phyloP scores from a whole-genome alignment of 2,113 vertebrate genomes.

The Clarias magur region DNA sequence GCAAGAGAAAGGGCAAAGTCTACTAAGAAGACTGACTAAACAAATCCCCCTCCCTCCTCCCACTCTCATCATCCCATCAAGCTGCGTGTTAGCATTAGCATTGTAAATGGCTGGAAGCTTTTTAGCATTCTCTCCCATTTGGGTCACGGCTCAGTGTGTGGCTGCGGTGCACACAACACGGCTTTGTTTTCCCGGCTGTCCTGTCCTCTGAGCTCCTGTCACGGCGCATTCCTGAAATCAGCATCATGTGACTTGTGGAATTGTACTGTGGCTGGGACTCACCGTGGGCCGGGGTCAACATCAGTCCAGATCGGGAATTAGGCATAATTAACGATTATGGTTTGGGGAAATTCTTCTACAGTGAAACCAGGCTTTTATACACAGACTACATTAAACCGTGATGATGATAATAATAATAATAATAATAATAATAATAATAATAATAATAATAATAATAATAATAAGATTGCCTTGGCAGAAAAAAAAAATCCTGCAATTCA shows the following conservation, averaged over 20 bases:
- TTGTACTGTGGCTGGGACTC: background rate
- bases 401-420: too few species aligned
- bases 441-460: background rate
- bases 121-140: constrained; percentile 41
- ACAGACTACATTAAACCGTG: background rate
- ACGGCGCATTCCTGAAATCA: constrained; percentile 1
- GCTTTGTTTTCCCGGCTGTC: constrained; percentile 47
- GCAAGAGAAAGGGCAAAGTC: background rate
- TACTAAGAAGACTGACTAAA: background rate
- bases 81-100: background rate
- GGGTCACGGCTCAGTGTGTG: constrained; percentile 46
- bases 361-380: background rate
- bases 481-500: background rate
- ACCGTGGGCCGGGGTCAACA: background rate
- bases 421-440: background rate
- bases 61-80: background rate
- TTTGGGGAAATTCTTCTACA: background rate
- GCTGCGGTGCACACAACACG: constrained; percentile 54
- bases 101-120: constrained; percentile 9
- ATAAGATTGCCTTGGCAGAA: background rate
- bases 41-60: background rate
- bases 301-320: background rate
- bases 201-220: constrained; percentile 20
- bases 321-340: background rate
- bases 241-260: constrained; percentile 20